Conservation (phyloP, 53 echinoderm and acorn worm genomes). For the Astropecten irregularis region DNA sequence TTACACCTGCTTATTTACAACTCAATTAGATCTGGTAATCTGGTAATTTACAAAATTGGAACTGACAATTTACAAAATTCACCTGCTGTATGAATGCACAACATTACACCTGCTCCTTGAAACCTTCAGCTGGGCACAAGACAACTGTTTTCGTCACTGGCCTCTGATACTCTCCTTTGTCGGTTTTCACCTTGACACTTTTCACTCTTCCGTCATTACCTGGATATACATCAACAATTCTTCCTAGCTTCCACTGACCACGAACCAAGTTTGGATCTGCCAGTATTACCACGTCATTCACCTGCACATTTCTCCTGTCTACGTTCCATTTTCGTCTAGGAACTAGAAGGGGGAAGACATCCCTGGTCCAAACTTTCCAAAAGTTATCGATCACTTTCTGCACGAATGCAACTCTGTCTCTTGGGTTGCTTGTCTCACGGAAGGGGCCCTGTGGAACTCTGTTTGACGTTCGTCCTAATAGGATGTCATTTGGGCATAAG, state of each 20-base stretch:
- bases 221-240: conserved; percentile 70
- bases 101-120: background rate
- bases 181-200: conserved; percentile 63
- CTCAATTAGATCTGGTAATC: no score
- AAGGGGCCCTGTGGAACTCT: conserved; percentile 61
- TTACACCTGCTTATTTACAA: no score
- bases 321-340: conserved; percentile 62
- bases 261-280: conserved; percentile 47
- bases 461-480: conserved; percentile 37
- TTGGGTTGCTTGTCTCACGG: conserved; percentile 44
- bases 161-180: conserved; percentile 1
- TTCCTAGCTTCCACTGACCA: conserved; percentile 56
- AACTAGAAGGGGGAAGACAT: conserved; percentile 56
- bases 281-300: conserved; percentile 59
- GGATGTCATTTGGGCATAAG: conserved; percentile 57
- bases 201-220: conserved; percentile 49
- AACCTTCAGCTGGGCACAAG: conserved; percentile 62
- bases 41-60: no score
- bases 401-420: conserved; percentile 62
- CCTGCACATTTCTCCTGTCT: conserved; percentile 68
- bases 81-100: no score
- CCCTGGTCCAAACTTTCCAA: no score
- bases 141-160: conserved; percentile 65
- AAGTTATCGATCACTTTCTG: conserved; percentile 55
- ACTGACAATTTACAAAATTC: no score